Conservation (phyloP, 53 echinoderm and acorn worm genomes). For the Arbacia lixula region DNA sequence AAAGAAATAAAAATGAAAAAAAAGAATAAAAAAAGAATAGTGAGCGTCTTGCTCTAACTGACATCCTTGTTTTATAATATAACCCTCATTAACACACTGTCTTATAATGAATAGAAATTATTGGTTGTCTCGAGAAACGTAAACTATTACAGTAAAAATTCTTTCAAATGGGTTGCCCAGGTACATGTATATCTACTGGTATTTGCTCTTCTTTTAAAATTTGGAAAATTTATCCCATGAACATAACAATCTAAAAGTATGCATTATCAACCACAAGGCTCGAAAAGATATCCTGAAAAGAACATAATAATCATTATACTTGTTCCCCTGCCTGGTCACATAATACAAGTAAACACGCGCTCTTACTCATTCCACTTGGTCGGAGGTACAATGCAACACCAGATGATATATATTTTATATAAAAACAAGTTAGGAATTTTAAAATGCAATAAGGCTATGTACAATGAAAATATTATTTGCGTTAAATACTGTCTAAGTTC, state of each 20-base stretch:
- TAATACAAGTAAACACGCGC: conserved; percentile 7
- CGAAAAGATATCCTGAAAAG: conserved; percentile 17
- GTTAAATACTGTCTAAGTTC: not conserved
- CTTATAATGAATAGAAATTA: no score
- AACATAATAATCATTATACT: no score
- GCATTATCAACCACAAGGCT: conserved; percentile 17
- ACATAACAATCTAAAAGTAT: not conserved
- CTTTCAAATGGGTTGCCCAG: conserved; percentile 14
- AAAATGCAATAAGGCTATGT: no score
- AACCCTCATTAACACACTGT: not conserved
- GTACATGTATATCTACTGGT: not conserved
- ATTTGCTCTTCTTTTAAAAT: conserved; percentile 7
- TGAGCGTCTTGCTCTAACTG: conserved; percentile 12
- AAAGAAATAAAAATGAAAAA: no score
- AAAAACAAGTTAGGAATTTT: not conserved
- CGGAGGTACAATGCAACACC: not conserved
- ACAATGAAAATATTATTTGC: not conserved
- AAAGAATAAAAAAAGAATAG: no score
- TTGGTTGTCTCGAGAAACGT: no score
- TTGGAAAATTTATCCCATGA: not conserved
- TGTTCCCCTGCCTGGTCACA: conserved; percentile 1
- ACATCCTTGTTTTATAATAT: not conserved
- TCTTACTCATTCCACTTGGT: not conserved
- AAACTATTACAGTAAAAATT: conserved; percentile 19
- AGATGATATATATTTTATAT: not conserved